These are phyloP conservation scores for Homarus americanus DNA, from an alignment of 1,140 invertebrate species.

Conservation along the genomic window DNA sequence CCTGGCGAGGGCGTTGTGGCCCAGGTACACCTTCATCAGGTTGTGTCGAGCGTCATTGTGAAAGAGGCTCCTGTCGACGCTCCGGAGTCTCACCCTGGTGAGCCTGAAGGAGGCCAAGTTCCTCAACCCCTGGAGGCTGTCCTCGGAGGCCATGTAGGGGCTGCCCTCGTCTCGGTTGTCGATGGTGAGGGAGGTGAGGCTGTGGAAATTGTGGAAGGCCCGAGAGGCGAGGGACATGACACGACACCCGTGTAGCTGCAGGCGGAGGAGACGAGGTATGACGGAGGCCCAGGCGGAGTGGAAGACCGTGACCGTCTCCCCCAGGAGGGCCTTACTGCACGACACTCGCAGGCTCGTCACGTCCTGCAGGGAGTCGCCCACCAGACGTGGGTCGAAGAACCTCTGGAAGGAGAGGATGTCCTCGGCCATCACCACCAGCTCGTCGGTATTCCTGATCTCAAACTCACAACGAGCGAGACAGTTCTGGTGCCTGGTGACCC, in stretches of 20 bases:
- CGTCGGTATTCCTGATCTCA: constrained; percentile 35
- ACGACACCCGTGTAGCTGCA: constrained; percentile 18
- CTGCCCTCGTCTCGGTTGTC: constrained; percentile 59
- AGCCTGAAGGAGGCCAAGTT: constrained; percentile 49
- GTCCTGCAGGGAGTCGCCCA: constrained; percentile 25
- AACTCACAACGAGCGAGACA: constrained; percentile 56
- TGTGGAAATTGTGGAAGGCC: constrained; percentile 27
- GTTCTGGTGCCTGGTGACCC: constrained; percentile 13
- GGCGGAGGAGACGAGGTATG: background rate
- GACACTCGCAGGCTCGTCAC: constrained; percentile 53
- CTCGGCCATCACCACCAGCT: constrained; percentile 40
- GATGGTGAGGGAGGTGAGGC: constrained; percentile 48
- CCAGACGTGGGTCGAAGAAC: constrained; percentile 36
- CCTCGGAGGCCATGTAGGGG: constrained; percentile 37
- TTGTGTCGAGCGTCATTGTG: constrained; percentile 44
- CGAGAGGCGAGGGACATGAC: constrained; percentile 38
- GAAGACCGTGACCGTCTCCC: constrained; percentile 54
- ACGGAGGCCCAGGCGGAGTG: constrained; percentile 23
- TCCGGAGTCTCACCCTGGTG: constrained; percentile 25
- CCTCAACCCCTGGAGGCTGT: constrained; percentile 17
- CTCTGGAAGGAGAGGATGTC: constrained; percentile 59
- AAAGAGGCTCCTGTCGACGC: constrained; percentile 35
- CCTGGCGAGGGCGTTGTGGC: constrained; percentile 40
- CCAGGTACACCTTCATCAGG: constrained; percentile 58
- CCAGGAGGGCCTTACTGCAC: constrained; percentile 51